Evolutionary conservation across 1,140 invertebrate species (phyloP), one percentile per base, ranked within the genome.

Genomic region (Schlechtendalia chinensis): DNA sequence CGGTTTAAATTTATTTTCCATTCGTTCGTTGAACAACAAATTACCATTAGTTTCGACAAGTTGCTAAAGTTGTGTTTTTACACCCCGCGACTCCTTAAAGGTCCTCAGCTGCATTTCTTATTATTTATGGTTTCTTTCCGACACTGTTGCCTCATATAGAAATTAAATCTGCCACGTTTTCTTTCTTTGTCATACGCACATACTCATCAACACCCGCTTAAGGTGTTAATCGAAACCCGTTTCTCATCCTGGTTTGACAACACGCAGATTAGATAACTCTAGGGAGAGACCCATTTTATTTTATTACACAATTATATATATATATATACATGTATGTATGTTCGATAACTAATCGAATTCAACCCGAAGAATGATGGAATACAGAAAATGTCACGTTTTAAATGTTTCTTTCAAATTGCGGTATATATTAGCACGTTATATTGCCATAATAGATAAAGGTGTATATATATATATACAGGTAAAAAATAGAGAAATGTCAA

Each of bases 1-100:
- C 10, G 32, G 54, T 1, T 77, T 61, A 77, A 47, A 77, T 77
- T 47, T 77, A 59, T 59, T 77, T 77, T 47, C 39, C 56, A 11
- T 77, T 77, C 45, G 32, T 61, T 24, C 8, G 74, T 24, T 12
- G 39, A 47, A 59, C 56, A 61, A 77, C 74, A 61, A 77, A 77
- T 77, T 77, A 77, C 74, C 56, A 77, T 77, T 77, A 77, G 74
- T 58, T 59, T 77, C 56, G 74, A 77, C 74, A 77, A 77, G 29
- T 77, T 45, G 32, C 22, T 61, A 77, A 77, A 77, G 74, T 77
- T 47, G 74, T 61, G 39, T 77, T 75, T 75, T 75, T 72, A 72
- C 72, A 39, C 29, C 53, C 47, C 5, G 16, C 24, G 11, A 29
- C 17, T 1, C 16, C 27, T 6, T 19, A 58, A 59, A 3, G 72